A percentile compares a stretch with the other conserved stretches of the same genome.
Conservation (phyloP, 2,113 vertebrate species). For the Boulengeromyrus knoepffleri region DNA sequence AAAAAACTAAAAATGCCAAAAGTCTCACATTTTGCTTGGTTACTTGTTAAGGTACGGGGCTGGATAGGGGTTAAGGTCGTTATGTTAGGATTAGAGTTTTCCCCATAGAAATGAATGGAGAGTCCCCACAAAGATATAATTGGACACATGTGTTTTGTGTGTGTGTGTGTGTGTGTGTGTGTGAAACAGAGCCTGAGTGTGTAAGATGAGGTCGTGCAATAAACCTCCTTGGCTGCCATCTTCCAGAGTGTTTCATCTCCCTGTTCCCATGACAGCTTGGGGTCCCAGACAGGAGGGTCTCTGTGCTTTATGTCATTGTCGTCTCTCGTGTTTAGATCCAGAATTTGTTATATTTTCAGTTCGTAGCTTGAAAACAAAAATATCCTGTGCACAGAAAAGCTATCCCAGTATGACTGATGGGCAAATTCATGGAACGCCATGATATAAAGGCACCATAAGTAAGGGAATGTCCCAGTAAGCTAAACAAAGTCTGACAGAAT, state of each 20-base stretch:
- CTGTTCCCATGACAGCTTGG: neutral
- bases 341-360: neutral
- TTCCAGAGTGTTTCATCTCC: conserved; percentile 32
- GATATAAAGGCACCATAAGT: conserved; percentile 6
- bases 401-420: neutral
- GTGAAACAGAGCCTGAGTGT: conserved; percentile 24
- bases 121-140: too few species aligned
- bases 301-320: conserved; percentile 2
- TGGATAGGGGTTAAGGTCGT: neutral
- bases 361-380: neutral
- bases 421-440: neutral
- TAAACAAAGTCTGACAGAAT: neutral
- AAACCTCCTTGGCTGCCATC: conserved; percentile 31
- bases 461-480: neutral
- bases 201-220: conserved; percentile 25
- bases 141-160: too few species aligned
- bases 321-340: neutral
- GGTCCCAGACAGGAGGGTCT: neutral
- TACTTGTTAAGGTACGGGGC: too few species aligned
- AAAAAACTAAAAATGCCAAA: too few species aligned
- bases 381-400: neutral
- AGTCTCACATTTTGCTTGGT: too few species aligned
- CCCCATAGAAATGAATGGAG: too few species aligned
- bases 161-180: neutral
- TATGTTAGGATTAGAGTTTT: too few species aligned